Percentiles rank a stretch among this genome's conserved stretches.
phyloP scores from a whole-genome alignment of 1,140 invertebrate species.

The Drosophila nannoptera region DNA sequence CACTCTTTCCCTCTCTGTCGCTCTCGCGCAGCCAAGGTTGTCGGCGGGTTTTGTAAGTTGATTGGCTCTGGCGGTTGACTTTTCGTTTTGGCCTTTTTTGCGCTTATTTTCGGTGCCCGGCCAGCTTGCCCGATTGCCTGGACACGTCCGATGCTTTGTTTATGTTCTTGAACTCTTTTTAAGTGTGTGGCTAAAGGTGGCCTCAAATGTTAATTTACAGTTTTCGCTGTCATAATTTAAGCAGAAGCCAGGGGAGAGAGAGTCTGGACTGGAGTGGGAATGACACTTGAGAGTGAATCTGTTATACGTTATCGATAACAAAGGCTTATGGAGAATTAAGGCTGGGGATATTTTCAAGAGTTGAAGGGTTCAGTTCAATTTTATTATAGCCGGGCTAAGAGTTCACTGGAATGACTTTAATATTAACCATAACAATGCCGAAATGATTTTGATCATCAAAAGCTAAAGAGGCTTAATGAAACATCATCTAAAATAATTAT shows the following conservation, averaged over 20 bases:
- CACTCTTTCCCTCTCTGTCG: background rate
- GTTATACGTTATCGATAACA: slow-evolving; percentile 4
- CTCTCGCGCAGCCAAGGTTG: slow-evolving; percentile 38
- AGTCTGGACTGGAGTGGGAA: too few species aligned
- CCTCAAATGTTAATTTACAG: slow-evolving; percentile 68
- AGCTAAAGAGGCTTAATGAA: too few species aligned
- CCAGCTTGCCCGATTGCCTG: slow-evolving; percentile 22
- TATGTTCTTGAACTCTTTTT: slow-evolving; percentile 75
- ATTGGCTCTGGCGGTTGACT: slow-evolving; percentile 54
- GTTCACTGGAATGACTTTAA: too few species aligned
- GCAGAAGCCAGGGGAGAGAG: slow-evolving; percentile 25
- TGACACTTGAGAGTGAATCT: background rate
- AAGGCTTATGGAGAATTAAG: too few species aligned
- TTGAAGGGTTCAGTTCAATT: too few species aligned
- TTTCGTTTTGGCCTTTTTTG: slow-evolving; percentile 5
- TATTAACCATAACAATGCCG: too few species aligned
- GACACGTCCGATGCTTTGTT: slow-evolving; percentile 50
- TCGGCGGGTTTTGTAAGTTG: slow-evolving; percentile 59
- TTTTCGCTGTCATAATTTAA: slow-evolving; percentile 56
- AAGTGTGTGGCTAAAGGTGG: slow-evolving; percentile 49
- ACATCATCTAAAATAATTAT: too few species aligned
- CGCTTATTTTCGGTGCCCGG: too few species aligned
- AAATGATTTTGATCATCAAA: too few species aligned
- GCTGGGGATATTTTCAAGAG: too few species aligned
- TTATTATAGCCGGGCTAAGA: too few species aligned